Percentiles rank a stretch among this genome's conserved stretches.
These are phyloP conservation scores for Cataglyphis albicans DNA, from an alignment of 2,888 invertebrate species.

Conservation along the genomic window DNA sequence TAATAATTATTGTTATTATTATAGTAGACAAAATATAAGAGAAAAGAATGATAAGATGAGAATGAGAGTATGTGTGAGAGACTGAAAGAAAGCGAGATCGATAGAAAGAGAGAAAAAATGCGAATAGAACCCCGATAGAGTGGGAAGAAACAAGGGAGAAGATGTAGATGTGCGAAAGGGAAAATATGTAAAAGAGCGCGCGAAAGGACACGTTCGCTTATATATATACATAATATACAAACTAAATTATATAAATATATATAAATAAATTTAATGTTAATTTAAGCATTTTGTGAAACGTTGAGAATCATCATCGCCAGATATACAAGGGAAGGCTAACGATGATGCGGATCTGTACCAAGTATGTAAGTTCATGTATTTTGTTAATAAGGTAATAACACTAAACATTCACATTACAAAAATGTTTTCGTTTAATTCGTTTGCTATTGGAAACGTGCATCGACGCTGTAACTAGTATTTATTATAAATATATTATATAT, in stretches of 20 bases:
- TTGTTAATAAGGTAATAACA: conserved; percentile 81
- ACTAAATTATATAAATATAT: conserved; percentile 79
- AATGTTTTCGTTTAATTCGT: conserved; percentile 77
- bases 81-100: conserved; percentile 48
- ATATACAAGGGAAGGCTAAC: conserved; percentile 54
- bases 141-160: conserved; percentile 20
- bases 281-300: conserved; percentile 77
- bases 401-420: conserved; percentile 75
- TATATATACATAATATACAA: conserved; percentile 74
- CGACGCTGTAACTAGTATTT: conserved; percentile 84
- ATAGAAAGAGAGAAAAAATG: conserved; percentile 24
- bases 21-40: conserved; percentile 58
- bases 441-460: conserved; percentile 79
- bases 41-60: conserved; percentile 52
- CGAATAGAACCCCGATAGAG: conserved; percentile 30
- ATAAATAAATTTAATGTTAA: conserved; percentile 79
- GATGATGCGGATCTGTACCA: conserved; percentile 72
- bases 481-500: conserved; percentile 72
- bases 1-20: conserved; percentile 72
- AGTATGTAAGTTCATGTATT: conserved; percentile 82
- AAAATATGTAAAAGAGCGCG: conserved; percentile 45
- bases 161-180: conserved; percentile 47
- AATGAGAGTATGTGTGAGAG: conserved; percentile 23
- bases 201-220: conserved; percentile 79
- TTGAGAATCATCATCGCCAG: conserved; percentile 65